Base-by-base conservation (phyloP, 2,888 invertebrate genomes). In the Herminia tarsipennalis region DNA sequence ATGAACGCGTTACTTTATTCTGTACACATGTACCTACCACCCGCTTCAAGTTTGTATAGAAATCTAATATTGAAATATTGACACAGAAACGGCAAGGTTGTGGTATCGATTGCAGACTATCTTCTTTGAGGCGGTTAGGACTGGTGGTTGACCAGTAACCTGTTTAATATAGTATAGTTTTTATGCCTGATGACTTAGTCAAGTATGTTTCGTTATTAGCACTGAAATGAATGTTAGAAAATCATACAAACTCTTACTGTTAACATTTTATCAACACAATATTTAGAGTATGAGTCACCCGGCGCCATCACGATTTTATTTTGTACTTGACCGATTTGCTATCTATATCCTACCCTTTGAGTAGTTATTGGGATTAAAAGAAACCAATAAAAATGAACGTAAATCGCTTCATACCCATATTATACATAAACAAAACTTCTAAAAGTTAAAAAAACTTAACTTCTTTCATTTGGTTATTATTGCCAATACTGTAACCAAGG, bases 81-180 rank as follows among this genome's bases (percentile, higher is more conserved):
- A 67, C 55, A 54, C 51, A 47, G 44, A 41, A 41, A 25, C 34
- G 40, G 39, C 32, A 59, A 51, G 48, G 5, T 47, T 51, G 53
- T 53, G 39, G 47, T 63, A 71, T 73, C 59, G 66, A 72, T 75
- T 70, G 66, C 56, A 25, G 49, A 45, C 41, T 55, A 71, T 70
- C 71, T 67, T 60, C 70, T 74, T 69, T 33, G 42, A 72, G 56
- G 71, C 73, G 66, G 78, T 75, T 76, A 37, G 38, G 63, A 62
- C 70, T 68, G 5, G 10, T 21, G 29, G 12, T 29, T 22, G 10
- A 16, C 21, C 34, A 14, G 18, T n/a, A n/a, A n/a, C n/a, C n/a
- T n/a, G n/a, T n/a, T n/a, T n/a, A n/a, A n/a, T n/a, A n/a, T n/a
- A n/a, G n/a, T n/a, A n/a, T n/a, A n/a, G n/a, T n/a, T n/a, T n/a